Evolutionary conservation across 2,113 vertebrate genomes (phyloP), one percentile per base, ranked within the genome.

Genomic region (Corythoichthys haematopterus): DNA sequence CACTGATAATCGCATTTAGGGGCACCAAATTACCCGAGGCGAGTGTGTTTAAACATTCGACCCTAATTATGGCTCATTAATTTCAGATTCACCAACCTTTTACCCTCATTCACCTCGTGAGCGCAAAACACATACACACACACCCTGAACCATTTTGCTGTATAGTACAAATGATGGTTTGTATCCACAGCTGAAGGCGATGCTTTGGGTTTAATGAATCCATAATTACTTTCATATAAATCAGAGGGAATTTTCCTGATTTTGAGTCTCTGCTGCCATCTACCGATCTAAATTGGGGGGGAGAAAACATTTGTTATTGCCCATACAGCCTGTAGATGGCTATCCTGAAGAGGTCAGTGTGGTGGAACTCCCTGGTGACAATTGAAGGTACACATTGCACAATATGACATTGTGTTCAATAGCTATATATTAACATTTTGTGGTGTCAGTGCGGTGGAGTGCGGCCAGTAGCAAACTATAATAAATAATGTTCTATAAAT

Each of bases 1-100:
- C 68, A 75, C 79, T 76, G 80, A 84, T 87, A 77, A 87, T 88
- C 80, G 85, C 84, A 82, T 85, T 89, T 84, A 83, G 72, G 79
- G 86, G 76, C 71, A 75, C 81, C 74, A 84, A 82, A 86, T 88
- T 73, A 86, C 83, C 85, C 78, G 78, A 33, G 80, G 80, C 84
- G 63, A 67, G 67, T 38, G 71, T 71, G 67, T 72, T 65, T 80
- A 72, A 81, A 82, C 72, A 79, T 76, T 78, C 71, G 74, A 71
- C 76, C 74, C 79, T 82, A 80, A 85, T 87, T 88, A 83, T 64
- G 64, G 68, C 69, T 70, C 77, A 82, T 83, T 84, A 84, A 76
- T 75, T 38, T 61, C 80, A 80, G 70, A 62, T 62, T 46, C 60
- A 16, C 76, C 75, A 79, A 71, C 79, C 82, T 58, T 50, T 57